Evolutionary conservation across 2,113 vertebrate species (phyloP).

Genomic region (Oophaga pumilio): DNA sequence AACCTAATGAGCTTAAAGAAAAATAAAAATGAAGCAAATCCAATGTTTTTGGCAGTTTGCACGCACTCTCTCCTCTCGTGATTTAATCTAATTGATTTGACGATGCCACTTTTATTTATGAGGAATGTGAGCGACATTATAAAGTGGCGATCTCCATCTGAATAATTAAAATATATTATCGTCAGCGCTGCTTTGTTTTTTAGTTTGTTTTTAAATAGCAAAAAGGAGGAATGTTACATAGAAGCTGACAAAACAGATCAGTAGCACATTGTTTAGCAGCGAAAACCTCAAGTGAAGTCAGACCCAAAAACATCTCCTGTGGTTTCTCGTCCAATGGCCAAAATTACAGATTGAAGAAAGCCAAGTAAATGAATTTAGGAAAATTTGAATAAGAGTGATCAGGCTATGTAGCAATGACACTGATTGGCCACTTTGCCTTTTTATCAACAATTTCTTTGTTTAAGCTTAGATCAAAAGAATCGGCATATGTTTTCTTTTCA

Average conservation of each 20-base stretch:
- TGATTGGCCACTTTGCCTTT: conserved; percentile 72
- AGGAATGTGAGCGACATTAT: conserved; percentile 59
- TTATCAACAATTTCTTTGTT: conserved; percentile 80
- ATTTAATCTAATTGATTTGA: conserved; percentile 64
- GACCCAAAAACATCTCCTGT: conserved; percentile 72
- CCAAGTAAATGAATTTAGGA: conserved; percentile 75
- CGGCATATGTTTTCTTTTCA: conserved; percentile 82
- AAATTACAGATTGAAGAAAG: conserved; percentile 80
- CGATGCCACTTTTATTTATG: conserved; percentile 63
- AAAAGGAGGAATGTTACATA: conserved; percentile 24
- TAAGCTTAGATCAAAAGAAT: conserved; percentile 78
- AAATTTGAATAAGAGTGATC: conserved; percentile 73
- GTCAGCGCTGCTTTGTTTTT: conserved; percentile 21
- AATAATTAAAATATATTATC: conserved; percentile 48
- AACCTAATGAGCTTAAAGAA: conserved; percentile 41
- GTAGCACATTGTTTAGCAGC: conserved; percentile 72
- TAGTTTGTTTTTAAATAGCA: conserved; percentile 18
- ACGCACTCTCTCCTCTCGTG: conserved; percentile 37
- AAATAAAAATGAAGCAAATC: conserved; percentile 11
- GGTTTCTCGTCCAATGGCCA: conserved; percentile 79
- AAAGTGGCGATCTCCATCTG: conserved; percentile 60
- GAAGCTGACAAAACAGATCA: conserved; percentile 59
- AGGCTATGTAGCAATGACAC: conserved; percentile 76
- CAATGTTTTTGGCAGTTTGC: conserved; percentile 20
- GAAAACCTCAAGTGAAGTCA: conserved; percentile 76